Base-by-base conservation (phyloP, 2,797 vertebrate genomes). In the Paramormyrops hopkinsi region DNA sequence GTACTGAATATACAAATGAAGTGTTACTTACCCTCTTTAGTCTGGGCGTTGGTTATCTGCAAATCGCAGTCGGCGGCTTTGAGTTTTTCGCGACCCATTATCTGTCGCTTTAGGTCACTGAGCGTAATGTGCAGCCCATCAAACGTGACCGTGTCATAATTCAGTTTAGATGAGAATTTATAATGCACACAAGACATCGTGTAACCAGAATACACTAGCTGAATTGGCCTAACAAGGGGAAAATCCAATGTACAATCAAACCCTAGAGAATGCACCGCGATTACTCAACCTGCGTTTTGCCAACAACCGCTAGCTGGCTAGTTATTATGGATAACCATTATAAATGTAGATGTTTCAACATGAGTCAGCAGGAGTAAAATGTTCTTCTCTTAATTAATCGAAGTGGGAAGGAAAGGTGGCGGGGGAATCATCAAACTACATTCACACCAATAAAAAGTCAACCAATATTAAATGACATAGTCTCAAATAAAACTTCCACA, bases 111-210 rank as follows among this genome's bases (percentile, higher is more conserved):
- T 92, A 99, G 95, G 89, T 99, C 98, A 92, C 93, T 94, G 93
- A 99, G 96, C 91, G 97, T 98, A 96, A 98, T 97, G 95, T 98
- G 96, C 65, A 97, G 96, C 89, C 97, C 97, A 94, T 99, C 96
- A 91, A 99, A 99, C 90, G 98, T 96, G 95, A 98, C 97, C 90
- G 98, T 99, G 93, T 98, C 97, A 94, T 98, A 98, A 96, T 97
- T 97, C 89, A 98, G 98, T 95, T 98, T 99, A 59, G 98, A 99
- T 82, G 97, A 99, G 94, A 99, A 99, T 94, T 99, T 99, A 93
- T 99, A 99, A 92, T 99, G 98, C 88, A 99, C 96, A 93, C 98
- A 98, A 94, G 98, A 96, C 98, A 99, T 99, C 25, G 56, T 54
- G 88, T 51, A 88, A 88, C 9, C 87, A 69, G 79, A 73, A 65